Evolutionary conservation across 2,888 invertebrate genomes (phyloP).

Genomic region (Zygaena filipendulae): DNA sequence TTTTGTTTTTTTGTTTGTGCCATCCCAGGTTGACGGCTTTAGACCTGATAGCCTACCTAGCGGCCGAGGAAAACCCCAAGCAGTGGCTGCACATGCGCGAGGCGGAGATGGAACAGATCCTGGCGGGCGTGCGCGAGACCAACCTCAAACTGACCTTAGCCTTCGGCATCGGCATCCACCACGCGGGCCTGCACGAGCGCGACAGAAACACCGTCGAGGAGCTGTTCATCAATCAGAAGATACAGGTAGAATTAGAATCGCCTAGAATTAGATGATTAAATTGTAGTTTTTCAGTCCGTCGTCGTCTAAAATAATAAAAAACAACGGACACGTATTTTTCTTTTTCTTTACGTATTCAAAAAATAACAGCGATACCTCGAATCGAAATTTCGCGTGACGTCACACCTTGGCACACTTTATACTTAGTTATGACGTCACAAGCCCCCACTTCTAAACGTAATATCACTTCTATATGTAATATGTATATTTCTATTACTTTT

Average conservation of each 20-base stretch:
- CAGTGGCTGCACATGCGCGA: constrained; percentile 94
- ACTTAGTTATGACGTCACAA: too few species aligned
- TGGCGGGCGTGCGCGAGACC: constrained; percentile 80
- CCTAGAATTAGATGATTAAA: not conserved
- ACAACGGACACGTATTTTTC: too few species aligned
- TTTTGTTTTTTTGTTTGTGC: too few species aligned
- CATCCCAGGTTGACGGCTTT: constrained; percentile 94
- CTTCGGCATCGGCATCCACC: constrained; percentile 98
- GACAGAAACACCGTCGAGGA: constrained; percentile 94
- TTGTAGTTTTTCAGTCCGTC: too few species aligned
- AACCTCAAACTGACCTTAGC: constrained; percentile 94
- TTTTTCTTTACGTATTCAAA: too few species aligned
- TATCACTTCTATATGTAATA: too few species aligned
- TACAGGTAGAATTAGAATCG: too few species aligned
- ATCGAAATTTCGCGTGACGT: too few species aligned
- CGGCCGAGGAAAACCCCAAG: constrained; percentile 92
- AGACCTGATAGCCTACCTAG: constrained; percentile 91
- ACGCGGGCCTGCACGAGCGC: constrained; percentile 94
- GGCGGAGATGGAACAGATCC: constrained; percentile 83
- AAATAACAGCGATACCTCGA: too few species aligned
- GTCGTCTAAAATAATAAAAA: too few species aligned
- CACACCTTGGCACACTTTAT: too few species aligned
- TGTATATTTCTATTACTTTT: constrained; percentile 9
- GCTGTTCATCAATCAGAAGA: constrained; percentile 93
- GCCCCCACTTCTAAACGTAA: too few species aligned